Conservation (phyloP, 2,797 vertebrate genomes). For the Melanotaenia trifasciata region DNA sequence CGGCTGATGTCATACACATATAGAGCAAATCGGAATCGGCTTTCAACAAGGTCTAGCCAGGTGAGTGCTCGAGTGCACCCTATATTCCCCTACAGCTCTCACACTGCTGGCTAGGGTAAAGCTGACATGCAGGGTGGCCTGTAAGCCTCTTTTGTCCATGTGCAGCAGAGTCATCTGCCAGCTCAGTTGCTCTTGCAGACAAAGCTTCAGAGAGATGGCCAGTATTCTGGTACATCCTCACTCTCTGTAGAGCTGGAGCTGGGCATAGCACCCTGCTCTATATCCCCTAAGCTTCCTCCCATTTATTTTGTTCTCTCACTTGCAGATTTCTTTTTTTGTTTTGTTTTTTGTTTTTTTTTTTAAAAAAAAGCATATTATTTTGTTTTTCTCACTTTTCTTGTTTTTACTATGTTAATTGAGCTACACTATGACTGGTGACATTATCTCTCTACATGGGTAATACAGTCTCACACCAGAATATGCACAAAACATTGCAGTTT, state of each 20-base stretch:
- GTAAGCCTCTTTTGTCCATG: slow-evolving; percentile 78
- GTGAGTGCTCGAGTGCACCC: slow-evolving; percentile 56
- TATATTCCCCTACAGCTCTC: slow-evolving; percentile 58
- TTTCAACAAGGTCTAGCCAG: slow-evolving; percentile 60
- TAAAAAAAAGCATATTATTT: not conserved
- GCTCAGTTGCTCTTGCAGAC: slow-evolving; percentile 79
- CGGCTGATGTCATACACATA: slow-evolving; percentile 52
- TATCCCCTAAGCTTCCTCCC: slow-evolving; percentile 59
- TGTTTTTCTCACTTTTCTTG: slow-evolving; percentile 19
- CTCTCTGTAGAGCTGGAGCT: slow-evolving; percentile 60
- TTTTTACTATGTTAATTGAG: slow-evolving; percentile 1
- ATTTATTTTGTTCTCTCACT: slow-evolving; percentile 44
- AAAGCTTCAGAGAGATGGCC: slow-evolving; percentile 72
- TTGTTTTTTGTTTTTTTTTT: slow-evolving; percentile 13
- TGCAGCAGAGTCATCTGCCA: slow-evolving; percentile 79
- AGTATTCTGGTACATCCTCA: slow-evolving; percentile 64
- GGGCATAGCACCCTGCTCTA: slow-evolving; percentile 58
- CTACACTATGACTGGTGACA: not conserved
- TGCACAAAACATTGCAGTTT: not conserved
- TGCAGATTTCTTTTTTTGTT: slow-evolving; percentile 10
- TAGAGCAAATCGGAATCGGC: slow-evolving; percentile 62
- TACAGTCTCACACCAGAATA: not conserved
- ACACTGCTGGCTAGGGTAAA: slow-evolving; percentile 49
- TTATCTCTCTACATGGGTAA: not conserved
- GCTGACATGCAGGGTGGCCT: slow-evolving; percentile 73